These are phyloP conservation scores for Brienomyrus longianalis DNA, from an alignment of 2,113 vertebrate species.

Conservation along the genomic window DNA sequence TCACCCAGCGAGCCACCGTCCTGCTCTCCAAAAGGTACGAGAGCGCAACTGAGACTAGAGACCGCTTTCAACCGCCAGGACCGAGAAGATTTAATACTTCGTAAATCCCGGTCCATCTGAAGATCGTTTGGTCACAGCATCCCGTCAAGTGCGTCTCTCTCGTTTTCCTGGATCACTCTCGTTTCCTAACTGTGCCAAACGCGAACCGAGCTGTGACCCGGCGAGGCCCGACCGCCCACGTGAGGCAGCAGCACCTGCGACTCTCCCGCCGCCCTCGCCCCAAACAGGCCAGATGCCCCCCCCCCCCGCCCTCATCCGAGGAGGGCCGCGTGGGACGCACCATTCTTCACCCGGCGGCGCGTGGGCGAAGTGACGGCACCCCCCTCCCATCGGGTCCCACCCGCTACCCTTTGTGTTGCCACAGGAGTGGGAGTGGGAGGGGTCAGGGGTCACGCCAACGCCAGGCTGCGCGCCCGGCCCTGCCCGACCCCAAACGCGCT, in stretches of 20 bases:
- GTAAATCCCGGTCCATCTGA: not conserved
- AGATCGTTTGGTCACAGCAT: not conserved
- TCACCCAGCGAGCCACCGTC: not conserved
- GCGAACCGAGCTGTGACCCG: not conserved
- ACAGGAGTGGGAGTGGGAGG: conserved; percentile 63
- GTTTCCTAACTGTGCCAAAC: not conserved
- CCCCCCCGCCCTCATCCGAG: no score
- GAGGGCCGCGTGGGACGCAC: not conserved
- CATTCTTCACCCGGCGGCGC: conserved; percentile 55
- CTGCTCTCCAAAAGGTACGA: not conserved
- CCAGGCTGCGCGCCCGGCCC: conserved; percentile 31
- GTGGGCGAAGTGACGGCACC: conserved; percentile 52
- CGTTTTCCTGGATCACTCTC: not conserved
- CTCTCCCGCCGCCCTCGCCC: not conserved
- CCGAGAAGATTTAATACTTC: not conserved
- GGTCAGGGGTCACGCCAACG: conserved; percentile 57
- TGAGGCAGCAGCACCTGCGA: not conserved
- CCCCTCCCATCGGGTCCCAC: conserved; percentile 57
- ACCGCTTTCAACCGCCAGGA: not conserved
- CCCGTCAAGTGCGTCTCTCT: not conserved
- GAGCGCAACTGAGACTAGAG: not conserved
- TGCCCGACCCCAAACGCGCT: conserved; percentile 37
- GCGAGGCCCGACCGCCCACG: not conserved
- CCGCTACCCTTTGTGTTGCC: conserved; percentile 53
- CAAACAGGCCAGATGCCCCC: not conserved